Percentiles rank a stretch among this genome's conserved stretches.
Conservation (phyloP, 2,113 vertebrate species). For the Neoarius graeffei region DNA sequence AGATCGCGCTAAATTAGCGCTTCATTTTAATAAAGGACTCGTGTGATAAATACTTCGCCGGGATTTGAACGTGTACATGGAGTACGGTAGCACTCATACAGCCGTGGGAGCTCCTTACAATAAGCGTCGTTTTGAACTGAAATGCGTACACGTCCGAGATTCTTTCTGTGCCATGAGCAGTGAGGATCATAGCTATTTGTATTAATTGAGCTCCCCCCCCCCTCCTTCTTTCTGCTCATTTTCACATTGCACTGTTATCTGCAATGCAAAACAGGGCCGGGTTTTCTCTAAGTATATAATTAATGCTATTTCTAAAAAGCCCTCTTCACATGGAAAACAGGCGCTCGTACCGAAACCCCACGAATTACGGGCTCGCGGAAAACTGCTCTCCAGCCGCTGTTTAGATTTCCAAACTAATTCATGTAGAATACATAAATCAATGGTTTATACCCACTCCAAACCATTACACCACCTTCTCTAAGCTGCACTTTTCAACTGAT, state of each 20-base stretch:
- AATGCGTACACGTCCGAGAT: slow-evolving; percentile 58
- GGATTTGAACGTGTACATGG: too few relatives aligned
- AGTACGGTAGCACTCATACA: slow-evolving; percentile 40
- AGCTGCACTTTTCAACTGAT: slow-evolving; percentile 72
- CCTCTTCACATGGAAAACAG: slow-evolving; percentile 79
- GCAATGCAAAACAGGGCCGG: slow-evolving; percentile 77
- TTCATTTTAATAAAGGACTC: slow-evolving; percentile 26
- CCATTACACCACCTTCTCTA: slow-evolving; percentile 72
- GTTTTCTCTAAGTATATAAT: slow-evolving; percentile 77
- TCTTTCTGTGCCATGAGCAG: slow-evolving; percentile 60
- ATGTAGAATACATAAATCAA: slow-evolving; percentile 82
- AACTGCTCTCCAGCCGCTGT: slow-evolving; percentile 74
- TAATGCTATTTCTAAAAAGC: slow-evolving; percentile 80
- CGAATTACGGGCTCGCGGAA: slow-evolving; percentile 67
- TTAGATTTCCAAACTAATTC: slow-evolving; percentile 81
- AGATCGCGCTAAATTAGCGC: not conserved
- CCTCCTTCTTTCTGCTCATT: slow-evolving; percentile 50
- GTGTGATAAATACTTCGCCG: not conserved
- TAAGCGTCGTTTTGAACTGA: slow-evolving; percentile 62
- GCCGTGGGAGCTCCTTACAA: slow-evolving; percentile 60
- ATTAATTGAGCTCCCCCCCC: slow-evolving; percentile 64
- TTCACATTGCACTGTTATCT: slow-evolving; percentile 70
- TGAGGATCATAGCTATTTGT: slow-evolving; percentile 67
- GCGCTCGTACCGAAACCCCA: slow-evolving; percentile 66
- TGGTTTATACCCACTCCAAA: slow-evolving; percentile 74